Evolutionary conservation across 2,888 invertebrate genomes (phyloP).

Genomic region (Rosalia funebris): DNA sequence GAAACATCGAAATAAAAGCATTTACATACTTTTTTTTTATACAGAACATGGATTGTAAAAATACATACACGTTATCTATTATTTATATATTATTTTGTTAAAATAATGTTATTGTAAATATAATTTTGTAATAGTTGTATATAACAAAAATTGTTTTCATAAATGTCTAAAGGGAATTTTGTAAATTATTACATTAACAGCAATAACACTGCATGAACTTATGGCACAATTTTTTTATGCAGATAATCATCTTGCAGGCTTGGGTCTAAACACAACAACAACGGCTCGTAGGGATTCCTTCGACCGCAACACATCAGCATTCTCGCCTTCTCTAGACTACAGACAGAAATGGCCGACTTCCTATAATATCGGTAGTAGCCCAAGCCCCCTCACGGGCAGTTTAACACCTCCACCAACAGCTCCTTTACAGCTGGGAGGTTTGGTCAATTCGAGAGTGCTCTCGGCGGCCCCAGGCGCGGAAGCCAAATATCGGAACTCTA

Average conservation of each 20-base stretch:
- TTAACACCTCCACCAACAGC: slow-evolving; percentile 79
- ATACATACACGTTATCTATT: too few relatives aligned
- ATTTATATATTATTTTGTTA: too few relatives aligned
- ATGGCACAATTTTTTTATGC: slow-evolving; percentile 32
- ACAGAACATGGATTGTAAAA: too few relatives aligned
- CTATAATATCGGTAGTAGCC: slow-evolving; percentile 66
- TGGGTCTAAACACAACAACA: slow-evolving; percentile 73
- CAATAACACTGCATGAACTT: too few relatives aligned
- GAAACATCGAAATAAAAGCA: too few relatives aligned
- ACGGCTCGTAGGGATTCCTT: slow-evolving; percentile 81
- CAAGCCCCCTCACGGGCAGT: slow-evolving; percentile 65
- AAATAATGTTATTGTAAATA: too few relatives aligned
- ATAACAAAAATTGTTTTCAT: too few relatives aligned
- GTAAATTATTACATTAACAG: too few relatives aligned
- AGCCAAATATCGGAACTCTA: slow-evolving; percentile 81
- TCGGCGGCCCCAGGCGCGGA: slow-evolving; percentile 92
- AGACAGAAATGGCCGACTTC: slow-evolving; percentile 71
- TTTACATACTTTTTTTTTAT: too few relatives aligned
- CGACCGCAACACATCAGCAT: slow-evolving; percentile 80
- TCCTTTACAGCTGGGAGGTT: slow-evolving; percentile 71
- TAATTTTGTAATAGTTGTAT: too few relatives aligned
- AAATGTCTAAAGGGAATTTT: too few relatives aligned
- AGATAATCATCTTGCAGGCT: slow-evolving; percentile 64
- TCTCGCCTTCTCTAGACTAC: slow-evolving; percentile 80
- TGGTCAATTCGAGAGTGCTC: slow-evolving; percentile 73